Percentiles rank a stretch among this genome's conserved stretches.
phyloP scores from a whole-genome alignment of 2,888 invertebrate species.

The Adelognathus sp. region DNA sequence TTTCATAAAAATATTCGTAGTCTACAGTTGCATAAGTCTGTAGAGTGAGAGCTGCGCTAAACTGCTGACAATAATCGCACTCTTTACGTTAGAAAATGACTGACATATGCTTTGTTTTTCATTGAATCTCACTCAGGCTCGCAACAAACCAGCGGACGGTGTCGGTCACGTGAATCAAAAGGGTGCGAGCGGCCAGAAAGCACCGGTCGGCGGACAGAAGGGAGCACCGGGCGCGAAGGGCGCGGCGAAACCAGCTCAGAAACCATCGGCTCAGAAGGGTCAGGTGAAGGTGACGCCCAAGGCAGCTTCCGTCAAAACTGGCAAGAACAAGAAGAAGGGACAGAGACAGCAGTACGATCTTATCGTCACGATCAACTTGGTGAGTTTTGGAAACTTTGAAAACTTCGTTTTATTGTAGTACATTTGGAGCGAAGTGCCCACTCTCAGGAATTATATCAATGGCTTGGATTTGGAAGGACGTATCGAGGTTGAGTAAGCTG shows the following conservation, averaged over 20 bases:
- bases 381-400: constrained; percentile 81
- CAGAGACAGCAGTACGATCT: constrained; percentile 91
- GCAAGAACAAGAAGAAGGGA: constrained; percentile 89
- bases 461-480: too few species aligned
- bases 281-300: constrained; percentile 83
- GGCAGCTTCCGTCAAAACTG: constrained; percentile 84
- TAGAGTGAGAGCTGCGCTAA: constrained; percentile 30
- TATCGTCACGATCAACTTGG: constrained; percentile 91
- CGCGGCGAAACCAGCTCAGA: constrained; percentile 85
- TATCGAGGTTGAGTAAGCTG: too few species aligned
- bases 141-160: constrained; percentile 92
- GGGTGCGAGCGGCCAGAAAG: constrained; percentile 86
- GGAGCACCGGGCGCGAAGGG: constrained; percentile 83
- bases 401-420: background rate
- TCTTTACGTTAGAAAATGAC: constrained; percentile 1
- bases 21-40: constrained; percentile 33
- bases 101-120: constrained; percentile 2
- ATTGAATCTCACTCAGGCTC: constrained; percentile 84
- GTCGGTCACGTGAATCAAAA: constrained; percentile 89
- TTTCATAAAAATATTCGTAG: background rate
- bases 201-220: constrained; percentile 84
- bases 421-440: background rate
- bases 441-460: background rate
- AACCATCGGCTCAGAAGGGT: constrained; percentile 89
- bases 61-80: background rate